These are phyloP conservation scores for Lasius platythorax DNA, from an alignment of 2,888 invertebrate species.

Conservation along the genomic window DNA sequence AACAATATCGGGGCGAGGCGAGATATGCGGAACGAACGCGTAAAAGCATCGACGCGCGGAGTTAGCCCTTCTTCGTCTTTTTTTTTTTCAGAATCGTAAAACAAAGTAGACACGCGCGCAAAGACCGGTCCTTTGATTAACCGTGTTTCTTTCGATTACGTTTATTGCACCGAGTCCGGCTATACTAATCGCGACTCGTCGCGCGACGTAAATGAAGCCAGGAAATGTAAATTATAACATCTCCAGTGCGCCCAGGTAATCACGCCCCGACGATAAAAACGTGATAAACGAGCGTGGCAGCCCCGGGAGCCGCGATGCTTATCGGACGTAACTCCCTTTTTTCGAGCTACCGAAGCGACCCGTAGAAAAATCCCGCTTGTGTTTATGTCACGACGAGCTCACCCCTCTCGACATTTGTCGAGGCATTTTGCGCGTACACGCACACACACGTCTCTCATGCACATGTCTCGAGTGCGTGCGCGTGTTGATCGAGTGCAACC, in stretches of 20 bases:
- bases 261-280: slow-evolving; percentile 76
- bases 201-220: slow-evolving; percentile 50
- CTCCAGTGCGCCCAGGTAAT: slow-evolving; percentile 73
- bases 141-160: slow-evolving; percentile 57
- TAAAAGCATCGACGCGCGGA: slow-evolving; percentile 47
- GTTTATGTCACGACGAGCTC: slow-evolving; percentile 60
- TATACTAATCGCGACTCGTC: slow-evolving; percentile 55
- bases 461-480: neutral
- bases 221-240: slow-evolving; percentile 76
- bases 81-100: slow-evolving; percentile 64
- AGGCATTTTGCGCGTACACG: slow-evolving; percentile 27
- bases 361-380: slow-evolving; percentile 67
- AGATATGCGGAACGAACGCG: slow-evolving; percentile 10
- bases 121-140: slow-evolving; percentile 43
- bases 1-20: slow-evolving; percentile 34
- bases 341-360: slow-evolving; percentile 61
- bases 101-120: slow-evolving; percentile 56
- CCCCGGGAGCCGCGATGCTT: slow-evolving; percentile 70
- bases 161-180: slow-evolving; percentile 57
- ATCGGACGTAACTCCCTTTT: slow-evolving; percentile 69
- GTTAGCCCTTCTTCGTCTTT: neutral
- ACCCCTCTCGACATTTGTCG: slow-evolving; percentile 56
- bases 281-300: slow-evolving; percentile 75
- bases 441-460: neutral
- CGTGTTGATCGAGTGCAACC: slow-evolving; percentile 56